Evolutionary conservation across 1,140 invertebrate species (phyloP).

Genomic region (Subanguina moxae): DNA sequence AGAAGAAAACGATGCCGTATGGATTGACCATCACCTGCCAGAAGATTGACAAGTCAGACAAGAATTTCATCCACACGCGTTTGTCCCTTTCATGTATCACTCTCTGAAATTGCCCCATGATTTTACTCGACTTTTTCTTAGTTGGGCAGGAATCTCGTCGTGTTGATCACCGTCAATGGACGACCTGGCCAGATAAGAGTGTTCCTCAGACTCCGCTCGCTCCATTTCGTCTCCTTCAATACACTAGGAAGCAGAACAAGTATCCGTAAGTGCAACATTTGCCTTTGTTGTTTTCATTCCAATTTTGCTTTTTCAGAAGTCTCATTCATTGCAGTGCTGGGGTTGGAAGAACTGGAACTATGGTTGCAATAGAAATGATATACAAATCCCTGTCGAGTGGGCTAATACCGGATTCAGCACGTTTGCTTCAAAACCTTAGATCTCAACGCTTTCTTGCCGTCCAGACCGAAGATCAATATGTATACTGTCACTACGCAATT

Average conservation of each 20-base stretch:
- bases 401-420: conserved; percentile 14
- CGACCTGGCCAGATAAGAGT: conserved; percentile 30
- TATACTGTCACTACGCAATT: conserved; percentile 13
- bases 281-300: not conserved
- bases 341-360: conserved; percentile 36
- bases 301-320: conserved; percentile 1
- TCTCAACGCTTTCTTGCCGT: conserved; percentile 36
- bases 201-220: conserved; percentile 21
- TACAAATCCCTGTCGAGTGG: conserved; percentile 9
- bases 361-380: conserved; percentile 34
- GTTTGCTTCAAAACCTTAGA: conserved; percentile 27
- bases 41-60: not conserved
- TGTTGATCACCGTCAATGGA: conserved; percentile 39
- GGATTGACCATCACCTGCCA: conserved; percentile 4
- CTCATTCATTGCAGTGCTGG: conserved; percentile 31
- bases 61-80: conserved; percentile 27
- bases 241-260: not conserved
- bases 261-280: not conserved
- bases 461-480: conserved; percentile 40
- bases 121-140: conserved; percentile 3
- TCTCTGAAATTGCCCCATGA: too few relatives aligned
- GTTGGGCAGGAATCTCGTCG: conserved; percentile 23
- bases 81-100: conserved; percentile 29
- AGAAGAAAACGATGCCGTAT: not conserved
- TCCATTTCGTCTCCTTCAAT: conserved; percentile 24